Conservation (phyloP, 1,140 invertebrate genomes). For the Bombus impatiens region DNA sequence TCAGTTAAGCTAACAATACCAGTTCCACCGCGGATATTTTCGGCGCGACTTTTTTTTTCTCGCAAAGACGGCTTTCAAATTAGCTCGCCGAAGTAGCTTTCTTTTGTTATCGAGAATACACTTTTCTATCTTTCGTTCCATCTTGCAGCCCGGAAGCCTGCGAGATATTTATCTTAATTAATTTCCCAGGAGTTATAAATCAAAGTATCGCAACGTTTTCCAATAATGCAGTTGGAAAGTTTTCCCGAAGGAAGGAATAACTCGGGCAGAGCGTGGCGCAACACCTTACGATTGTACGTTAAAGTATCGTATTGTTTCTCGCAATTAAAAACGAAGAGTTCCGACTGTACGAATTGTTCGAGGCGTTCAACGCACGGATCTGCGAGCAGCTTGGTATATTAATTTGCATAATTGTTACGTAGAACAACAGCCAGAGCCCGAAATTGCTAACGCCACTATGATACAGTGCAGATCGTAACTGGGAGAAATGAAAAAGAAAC, state of each 20-base stretch:
- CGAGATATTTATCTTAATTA: conserved; percentile 19
- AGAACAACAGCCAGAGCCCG: no score
- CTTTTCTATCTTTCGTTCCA: background rate
- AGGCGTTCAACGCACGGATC: background rate
- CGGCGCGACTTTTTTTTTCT: background rate
- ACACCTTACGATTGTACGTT: background rate
- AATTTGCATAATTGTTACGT: conserved; percentile 13
- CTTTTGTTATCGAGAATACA: background rate
- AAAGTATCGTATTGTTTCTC: conserved; percentile 4
- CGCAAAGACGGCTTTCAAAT: no score
- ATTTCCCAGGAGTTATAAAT: background rate
- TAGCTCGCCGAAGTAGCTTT: no score
- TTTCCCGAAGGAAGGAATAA: background rate
- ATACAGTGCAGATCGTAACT: background rate
- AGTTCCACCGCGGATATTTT: background rate
- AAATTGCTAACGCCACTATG: no score
- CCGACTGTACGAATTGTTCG: background rate
- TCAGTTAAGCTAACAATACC: no score
- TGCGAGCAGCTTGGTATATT: background rate
- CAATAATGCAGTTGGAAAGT: background rate
- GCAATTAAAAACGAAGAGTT: conserved; percentile 38
- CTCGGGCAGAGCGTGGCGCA: no score
- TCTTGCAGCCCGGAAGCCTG: no score
- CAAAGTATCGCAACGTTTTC: background rate
- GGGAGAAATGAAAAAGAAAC: background rate